phyloP scores from a whole-genome alignment of 2,113 vertebrate genomes.

The Atrichornis clamosus region DNA sequence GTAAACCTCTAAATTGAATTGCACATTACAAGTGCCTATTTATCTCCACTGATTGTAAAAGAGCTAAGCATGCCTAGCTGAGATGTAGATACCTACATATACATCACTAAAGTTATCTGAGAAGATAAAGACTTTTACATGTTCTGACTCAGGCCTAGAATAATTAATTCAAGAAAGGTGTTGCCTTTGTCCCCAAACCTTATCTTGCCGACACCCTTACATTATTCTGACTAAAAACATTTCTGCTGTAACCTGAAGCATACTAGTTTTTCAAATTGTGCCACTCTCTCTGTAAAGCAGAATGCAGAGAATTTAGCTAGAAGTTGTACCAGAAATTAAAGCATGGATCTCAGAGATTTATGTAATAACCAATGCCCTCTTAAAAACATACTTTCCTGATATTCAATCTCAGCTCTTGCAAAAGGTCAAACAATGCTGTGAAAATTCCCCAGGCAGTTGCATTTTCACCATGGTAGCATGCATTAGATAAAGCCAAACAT shows the following conservation, averaged over 20 bases:
- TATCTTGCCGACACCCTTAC: background rate
- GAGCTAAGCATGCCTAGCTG: background rate
- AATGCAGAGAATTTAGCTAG: background rate
- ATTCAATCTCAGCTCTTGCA: background rate
- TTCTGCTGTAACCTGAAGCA: background rate
- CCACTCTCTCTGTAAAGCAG: background rate
- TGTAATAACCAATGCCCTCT: background rate
- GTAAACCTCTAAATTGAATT: background rate
- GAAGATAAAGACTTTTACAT: background rate
- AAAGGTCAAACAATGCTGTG: background rate
- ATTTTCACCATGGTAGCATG: constrained; percentile 1
- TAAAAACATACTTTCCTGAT: background rate
- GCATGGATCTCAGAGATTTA: background rate
- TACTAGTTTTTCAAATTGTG: background rate
- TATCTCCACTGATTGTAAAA: background rate
- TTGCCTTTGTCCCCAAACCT: background rate
- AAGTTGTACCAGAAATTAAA: background rate
- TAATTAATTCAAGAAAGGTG: background rate
- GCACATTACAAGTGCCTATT: background rate
- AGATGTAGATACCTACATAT: background rate
- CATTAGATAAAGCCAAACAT: constrained; percentile 11
- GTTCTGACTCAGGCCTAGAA: background rate
- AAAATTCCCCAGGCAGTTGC: constrained; percentile 1
- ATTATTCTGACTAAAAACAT: background rate
- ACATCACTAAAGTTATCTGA: background rate